Evolutionary conservation across 1,140 invertebrate species (phyloP), one percentile per base, ranked within the genome.

Genomic region (Ridgeia piscesae): DNA sequence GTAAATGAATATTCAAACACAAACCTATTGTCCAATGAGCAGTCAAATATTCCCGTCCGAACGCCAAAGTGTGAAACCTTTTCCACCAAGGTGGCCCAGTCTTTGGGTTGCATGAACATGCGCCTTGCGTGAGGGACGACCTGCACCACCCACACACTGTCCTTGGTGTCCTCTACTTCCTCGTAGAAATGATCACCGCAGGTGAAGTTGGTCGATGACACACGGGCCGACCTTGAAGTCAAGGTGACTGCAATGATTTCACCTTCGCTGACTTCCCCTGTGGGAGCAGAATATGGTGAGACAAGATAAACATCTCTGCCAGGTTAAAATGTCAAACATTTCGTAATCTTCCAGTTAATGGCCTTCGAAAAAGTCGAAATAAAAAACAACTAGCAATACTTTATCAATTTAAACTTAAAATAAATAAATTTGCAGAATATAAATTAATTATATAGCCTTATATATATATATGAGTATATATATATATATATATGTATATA

Each of bases 161-260:
- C 96, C 94, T 97, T 97, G 21, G 96, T 96, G 94, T 97, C 96
- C 93, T 97, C 96, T 6, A 97, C 96, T 94, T 96, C 95, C 93
- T 96, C 96, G 93, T 96, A 96, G 93, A 97, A 96, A 94, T 96
- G 96, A 92, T 95, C 93, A 34, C 96, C 96, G 92, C 96, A 95
- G 27, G 95, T 96, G 93, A 97, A 97, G 92, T 96, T 95, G 8
- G 96, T 96, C 8, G 94, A 94, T 91, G 93, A 89, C 58, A 77
- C 58, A 77, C 27, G 58, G 34, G 94, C 92, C n/a, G 94, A 91
- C 34, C 94, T 92, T n/a, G 94, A 93, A 58, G 91, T 91, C 17
- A 92, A 91, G 27, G 91, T 92, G 33, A 93, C 92, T 35, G 94
- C 93, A 17, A 90, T 92, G 17, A 95, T 50, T 92, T 96, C 95